Evolutionary conservation across 2,888 invertebrate species (phyloP).

Genomic region (Cabera pusaria): DNA sequence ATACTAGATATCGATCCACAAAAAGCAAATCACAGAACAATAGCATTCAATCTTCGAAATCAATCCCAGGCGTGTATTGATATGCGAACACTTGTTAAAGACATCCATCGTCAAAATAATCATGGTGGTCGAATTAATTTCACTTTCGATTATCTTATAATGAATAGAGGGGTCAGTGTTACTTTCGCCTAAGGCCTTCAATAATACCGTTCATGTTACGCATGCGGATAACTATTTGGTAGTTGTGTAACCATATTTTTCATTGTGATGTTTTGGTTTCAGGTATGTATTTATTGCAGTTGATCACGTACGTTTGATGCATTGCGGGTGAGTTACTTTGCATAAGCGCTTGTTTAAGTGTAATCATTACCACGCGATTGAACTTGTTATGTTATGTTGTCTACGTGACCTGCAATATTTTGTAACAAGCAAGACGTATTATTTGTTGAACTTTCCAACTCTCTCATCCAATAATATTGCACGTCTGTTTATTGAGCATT

Average conservation of each 20-base stretch:
- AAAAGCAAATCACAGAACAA: slow-evolving; percentile 11
- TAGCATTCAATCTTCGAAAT: slow-evolving; percentile 26
- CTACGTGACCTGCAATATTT: not conserved
- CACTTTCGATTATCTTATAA: slow-evolving; percentile 75
- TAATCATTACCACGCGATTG: not conserved
- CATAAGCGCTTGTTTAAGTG: slow-evolving; percentile 7
- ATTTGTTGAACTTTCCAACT: too few species aligned
- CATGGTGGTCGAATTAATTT: slow-evolving; percentile 67
- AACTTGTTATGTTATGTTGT: not conserved
- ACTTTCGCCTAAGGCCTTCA: slow-evolving; percentile 67
- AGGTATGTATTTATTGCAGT: slow-evolving; percentile 51
- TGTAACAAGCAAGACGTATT: not conserved
- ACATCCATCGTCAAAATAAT: slow-evolving; percentile 59
- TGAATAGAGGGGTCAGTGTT: slow-evolving; percentile 71
- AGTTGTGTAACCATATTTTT: slow-evolving; percentile 42
- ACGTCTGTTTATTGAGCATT: too few species aligned
- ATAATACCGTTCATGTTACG: slow-evolving; percentile 56
- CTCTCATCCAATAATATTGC: too few species aligned
- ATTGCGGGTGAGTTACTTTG: slow-evolving; percentile 10
- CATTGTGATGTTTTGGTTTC: slow-evolving; percentile 46
- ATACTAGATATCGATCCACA: slow-evolving; percentile 19
- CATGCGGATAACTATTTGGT: slow-evolving; percentile 18
- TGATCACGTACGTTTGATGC: slow-evolving; percentile 5
- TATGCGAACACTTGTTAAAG: slow-evolving; percentile 55
- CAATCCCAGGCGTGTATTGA: slow-evolving; percentile 26